These are phyloP conservation scores for Pristionchus pacificus DNA, from an alignment of 1,140 invertebrate species.

Conservation along the genomic window DNA sequence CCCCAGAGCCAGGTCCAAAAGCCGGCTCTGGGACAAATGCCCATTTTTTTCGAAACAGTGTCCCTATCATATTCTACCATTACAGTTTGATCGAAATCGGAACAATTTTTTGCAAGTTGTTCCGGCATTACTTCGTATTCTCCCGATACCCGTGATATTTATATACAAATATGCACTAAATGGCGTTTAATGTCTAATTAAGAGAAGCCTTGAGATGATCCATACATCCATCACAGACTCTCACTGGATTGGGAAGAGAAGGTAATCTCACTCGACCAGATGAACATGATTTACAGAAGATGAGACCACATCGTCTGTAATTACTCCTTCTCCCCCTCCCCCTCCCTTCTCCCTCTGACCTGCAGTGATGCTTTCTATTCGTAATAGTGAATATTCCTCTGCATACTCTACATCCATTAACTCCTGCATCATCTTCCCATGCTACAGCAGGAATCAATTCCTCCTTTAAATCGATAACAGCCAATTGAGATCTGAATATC, in stretches of 20 bases:
- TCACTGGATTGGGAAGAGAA: conserved; percentile 40
- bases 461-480: conserved; percentile 39
- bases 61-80: too few relatives aligned
- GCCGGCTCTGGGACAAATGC: too few relatives aligned
- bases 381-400: conserved; percentile 31
- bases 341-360: too few relatives aligned
- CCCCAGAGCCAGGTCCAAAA: too few relatives aligned
- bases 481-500: conserved; percentile 47
- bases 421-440: conserved; percentile 40
- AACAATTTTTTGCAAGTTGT: too few relatives aligned
- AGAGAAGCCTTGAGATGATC: conserved; percentile 15
- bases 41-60: too few relatives aligned
- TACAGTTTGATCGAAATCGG: too few relatives aligned
- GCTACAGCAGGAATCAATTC: conserved; percentile 42
- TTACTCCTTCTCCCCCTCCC: too few relatives aligned
- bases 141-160: too few relatives aligned
- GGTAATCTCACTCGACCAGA: conserved; percentile 39
- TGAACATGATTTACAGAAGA: conserved; percentile 41
- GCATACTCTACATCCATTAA: conserved; percentile 32
- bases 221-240: conserved; percentile 40
- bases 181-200: too few relatives aligned
- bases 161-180: too few relatives aligned
- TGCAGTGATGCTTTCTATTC: conserved; percentile 42
- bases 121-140: too few relatives aligned
- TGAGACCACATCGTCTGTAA: conserved; percentile 41